phyloP scores from a whole-genome alignment of 2,797 vertebrate genomes.

The Cyprinella venusta region DNA sequence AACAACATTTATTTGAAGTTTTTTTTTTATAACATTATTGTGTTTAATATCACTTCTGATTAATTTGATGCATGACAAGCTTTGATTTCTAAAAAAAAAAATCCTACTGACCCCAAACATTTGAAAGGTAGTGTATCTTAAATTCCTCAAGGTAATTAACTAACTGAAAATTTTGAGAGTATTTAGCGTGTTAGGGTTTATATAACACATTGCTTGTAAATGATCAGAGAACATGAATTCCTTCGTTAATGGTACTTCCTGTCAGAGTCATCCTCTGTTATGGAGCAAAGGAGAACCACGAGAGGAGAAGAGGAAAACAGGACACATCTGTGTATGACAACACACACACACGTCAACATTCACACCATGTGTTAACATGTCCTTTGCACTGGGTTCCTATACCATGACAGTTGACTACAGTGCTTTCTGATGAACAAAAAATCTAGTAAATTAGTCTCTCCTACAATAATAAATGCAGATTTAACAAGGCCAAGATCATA shows the following conservation, averaged over 20 bases:
- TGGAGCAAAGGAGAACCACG: slow-evolving; percentile 41
- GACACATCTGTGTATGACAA: slow-evolving; percentile 58
- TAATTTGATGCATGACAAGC: neutral
- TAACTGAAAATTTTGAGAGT: neutral
- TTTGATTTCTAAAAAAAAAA: neutral
- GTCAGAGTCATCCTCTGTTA: slow-evolving; percentile 31
- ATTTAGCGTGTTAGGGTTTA: neutral
- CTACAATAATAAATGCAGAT: neutral
- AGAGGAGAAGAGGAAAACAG: slow-evolving; percentile 59
- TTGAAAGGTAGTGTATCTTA: neutral
- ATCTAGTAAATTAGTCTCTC: neutral
- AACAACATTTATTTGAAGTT: neutral
- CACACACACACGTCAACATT: slow-evolving; percentile 21
- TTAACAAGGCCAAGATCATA: neutral
- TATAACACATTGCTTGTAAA: slow-evolving; percentile 15
- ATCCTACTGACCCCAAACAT: neutral
- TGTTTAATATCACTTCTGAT: neutral
- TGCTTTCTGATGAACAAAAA: slow-evolving; percentile 3
- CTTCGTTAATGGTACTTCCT: slow-evolving; percentile 60
- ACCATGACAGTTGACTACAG: neutral
- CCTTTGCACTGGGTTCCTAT: neutral
- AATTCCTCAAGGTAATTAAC: neutral
- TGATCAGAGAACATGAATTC: slow-evolving; percentile 49
- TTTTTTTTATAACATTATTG: neutral
- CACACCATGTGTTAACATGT: slow-evolving; percentile 25